A percentile compares a stretch with the other conserved stretches of the same genome.
Conservation (phyloP, 2,113 vertebrate genomes). For the Nesoenas mayeri region DNA sequence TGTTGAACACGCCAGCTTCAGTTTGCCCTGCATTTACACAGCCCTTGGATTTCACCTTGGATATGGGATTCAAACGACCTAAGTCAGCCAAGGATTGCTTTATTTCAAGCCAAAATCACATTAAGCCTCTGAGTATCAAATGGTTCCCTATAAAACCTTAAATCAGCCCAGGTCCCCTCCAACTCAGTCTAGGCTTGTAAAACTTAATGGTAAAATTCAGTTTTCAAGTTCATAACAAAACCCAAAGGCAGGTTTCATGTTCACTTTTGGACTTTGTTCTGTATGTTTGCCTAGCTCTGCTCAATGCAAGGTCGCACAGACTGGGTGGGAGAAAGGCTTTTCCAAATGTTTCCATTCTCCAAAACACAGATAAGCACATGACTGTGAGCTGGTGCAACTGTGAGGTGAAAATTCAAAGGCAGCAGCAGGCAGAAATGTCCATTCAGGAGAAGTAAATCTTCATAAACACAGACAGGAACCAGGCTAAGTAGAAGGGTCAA, state of each 20-base stretch:
- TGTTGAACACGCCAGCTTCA: accelerated
- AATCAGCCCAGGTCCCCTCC: constrained; percentile 30
- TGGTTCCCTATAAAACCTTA: constrained; percentile 54
- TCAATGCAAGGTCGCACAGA: constrained; percentile 15
- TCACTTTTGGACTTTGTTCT: constrained; percentile 34
- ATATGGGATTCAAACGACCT: not conserved
- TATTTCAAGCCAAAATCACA: constrained; percentile 45
- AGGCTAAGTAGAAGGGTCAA: not conserved
- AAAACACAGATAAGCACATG: not conserved
- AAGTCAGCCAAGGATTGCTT: constrained; percentile 42
- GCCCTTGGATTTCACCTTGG: constrained; percentile 35
- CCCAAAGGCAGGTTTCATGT: constrained; percentile 44
- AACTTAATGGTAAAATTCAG: constrained; percentile 20
- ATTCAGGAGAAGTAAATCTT: not conserved
- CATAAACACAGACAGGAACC: not conserved
- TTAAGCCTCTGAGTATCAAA: constrained; percentile 46
- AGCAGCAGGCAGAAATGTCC: not conserved
- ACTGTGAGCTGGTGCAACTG: not conserved
- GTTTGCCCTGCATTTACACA: not conserved
- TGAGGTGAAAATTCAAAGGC: not conserved
- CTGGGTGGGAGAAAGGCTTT: not conserved
- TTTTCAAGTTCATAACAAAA: constrained; percentile 52
- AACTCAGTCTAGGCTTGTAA: constrained; percentile 40
- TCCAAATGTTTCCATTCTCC: not conserved
- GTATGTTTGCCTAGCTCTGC: constrained; percentile 16